A percentile compares a stretch with the other conserved stretches of the same genome.
These are phyloP conservation scores for Habropoda laboriosa DNA, from an alignment of 1,140 invertebrate species.

Conservation along the genomic window DNA sequence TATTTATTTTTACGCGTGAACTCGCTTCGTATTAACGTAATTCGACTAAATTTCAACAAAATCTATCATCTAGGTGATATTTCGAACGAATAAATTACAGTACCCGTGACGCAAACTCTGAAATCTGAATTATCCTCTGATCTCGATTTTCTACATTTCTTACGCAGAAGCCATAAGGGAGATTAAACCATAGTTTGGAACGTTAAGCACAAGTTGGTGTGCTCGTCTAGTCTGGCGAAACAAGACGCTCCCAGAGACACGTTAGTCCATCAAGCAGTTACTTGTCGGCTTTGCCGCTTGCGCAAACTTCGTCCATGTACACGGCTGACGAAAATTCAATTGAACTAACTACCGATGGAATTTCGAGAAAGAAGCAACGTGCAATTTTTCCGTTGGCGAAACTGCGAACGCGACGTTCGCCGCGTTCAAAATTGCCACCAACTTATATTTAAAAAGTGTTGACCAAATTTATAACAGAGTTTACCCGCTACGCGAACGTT, in stretches of 20 bases:
- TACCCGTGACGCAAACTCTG: too few species aligned
- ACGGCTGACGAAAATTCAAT: slow-evolving; percentile 11
- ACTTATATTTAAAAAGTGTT: neutral
- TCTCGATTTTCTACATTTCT: neutral
- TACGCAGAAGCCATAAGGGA: neutral
- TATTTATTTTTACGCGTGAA: too few species aligned
- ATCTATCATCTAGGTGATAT: too few species aligned
- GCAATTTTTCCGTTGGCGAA: neutral
- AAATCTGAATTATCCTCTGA: too few species aligned
- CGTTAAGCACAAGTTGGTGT: slow-evolving; percentile 43
- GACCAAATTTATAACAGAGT: slow-evolving; percentile 13
- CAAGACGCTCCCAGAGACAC: slow-evolving; percentile 23
- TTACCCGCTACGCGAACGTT: neutral
- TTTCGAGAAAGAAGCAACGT: neutral
- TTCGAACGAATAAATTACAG: too few species aligned
- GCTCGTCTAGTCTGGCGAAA: slow-evolving; percentile 14
- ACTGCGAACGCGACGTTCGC: too few species aligned
- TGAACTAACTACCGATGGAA: neutral
- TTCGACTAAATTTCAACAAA: too few species aligned
- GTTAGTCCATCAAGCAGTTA: slow-evolving; percentile 60
- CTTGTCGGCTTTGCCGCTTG: slow-evolving; percentile 28
- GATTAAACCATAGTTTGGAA: slow-evolving; percentile 35
- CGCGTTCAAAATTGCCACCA: neutral
- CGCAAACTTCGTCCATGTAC: slow-evolving; percentile 24
- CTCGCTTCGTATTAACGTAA: too few species aligned